Evolutionary conservation across 1,140 invertebrate genomes (phyloP).

Genomic region (Hermetia illucens): DNA sequence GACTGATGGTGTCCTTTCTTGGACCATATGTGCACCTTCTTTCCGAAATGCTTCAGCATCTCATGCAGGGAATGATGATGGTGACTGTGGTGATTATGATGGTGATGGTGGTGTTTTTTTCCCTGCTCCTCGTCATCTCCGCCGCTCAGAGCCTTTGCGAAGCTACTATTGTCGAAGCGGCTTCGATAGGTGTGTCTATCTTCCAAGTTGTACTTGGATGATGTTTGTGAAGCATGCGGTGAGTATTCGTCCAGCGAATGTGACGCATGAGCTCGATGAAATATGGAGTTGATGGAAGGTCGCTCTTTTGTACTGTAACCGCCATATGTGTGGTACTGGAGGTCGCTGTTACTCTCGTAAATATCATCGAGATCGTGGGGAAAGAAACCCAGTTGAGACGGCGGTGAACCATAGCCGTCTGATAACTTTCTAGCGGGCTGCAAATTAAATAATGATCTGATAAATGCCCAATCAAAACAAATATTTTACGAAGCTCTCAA

Average conservation of each 20-base stretch:
- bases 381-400: constrained; percentile 18
- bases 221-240: neutral
- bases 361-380: constrained; percentile 31
- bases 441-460: too few relatives aligned
- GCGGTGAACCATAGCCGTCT: constrained; percentile 7
- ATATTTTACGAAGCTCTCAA: too few relatives aligned
- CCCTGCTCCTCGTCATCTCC: too few relatives aligned
- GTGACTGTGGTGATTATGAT: constrained; percentile 24
- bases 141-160: constrained; percentile 33
- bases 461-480: too few relatives aligned
- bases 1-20: constrained; percentile 35
- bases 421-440: too few relatives aligned
- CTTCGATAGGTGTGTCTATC: constrained; percentile 11
- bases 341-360: constrained; percentile 23
- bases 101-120: constrained; percentile 27
- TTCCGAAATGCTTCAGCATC: constrained; percentile 53
- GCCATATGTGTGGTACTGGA: constrained; percentile 30
- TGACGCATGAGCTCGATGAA: constrained; percentile 20
- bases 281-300: constrained; percentile 25
- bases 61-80: constrained; percentile 56
- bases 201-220: constrained; percentile 13
- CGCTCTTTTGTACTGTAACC: constrained; percentile 20
- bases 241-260: constrained; percentile 22
- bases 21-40: constrained; percentile 48
- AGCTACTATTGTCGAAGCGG: constrained; percentile 38